phyloP scores from a whole-genome alignment of 1,140 invertebrate species.

The Dreissena polymorpha region DNA sequence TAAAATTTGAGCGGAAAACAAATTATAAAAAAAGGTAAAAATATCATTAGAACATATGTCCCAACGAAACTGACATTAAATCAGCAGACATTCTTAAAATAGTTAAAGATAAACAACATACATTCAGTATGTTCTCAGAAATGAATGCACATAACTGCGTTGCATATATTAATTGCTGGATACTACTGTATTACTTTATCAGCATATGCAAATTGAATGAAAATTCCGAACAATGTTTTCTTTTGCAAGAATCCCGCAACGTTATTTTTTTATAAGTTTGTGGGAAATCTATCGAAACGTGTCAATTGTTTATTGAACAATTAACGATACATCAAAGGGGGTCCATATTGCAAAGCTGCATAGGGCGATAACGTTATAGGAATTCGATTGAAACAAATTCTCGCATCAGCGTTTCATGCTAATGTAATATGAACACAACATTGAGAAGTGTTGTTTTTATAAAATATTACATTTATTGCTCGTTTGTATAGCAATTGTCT shows the following conservation, averaged over 20 bases:
- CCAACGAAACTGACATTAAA: too few species aligned
- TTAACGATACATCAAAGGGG: not conserved
- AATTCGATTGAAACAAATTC: not conserved
- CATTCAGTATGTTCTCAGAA: too few species aligned
- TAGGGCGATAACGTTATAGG: not conserved
- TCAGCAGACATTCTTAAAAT: too few species aligned
- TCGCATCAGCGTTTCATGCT: not conserved
- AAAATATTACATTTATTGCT: conserved; percentile 8
- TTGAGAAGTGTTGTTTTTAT: conserved; percentile 20
- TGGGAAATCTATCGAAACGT: not conserved
- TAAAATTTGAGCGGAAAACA: too few species aligned
- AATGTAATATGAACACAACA: conserved; percentile 1
- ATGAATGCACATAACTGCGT: too few species aligned
- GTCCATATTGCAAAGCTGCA: not conserved
- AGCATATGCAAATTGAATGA: not conserved
- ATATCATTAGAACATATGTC: too few species aligned
- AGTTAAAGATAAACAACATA: too few species aligned
- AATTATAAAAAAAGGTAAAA: too few species aligned
- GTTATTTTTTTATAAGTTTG: not conserved
- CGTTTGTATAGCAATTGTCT: conserved; percentile 40
- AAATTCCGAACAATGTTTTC: not conserved
- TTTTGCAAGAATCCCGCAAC: not conserved
- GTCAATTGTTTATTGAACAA: not conserved
- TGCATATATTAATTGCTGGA: not conserved
- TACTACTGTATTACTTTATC: not conserved